Evolutionary conservation across 2,113 vertebrate genomes (phyloP), one percentile per base, ranked within the genome.

Genomic region (Paradoxurus hermaphroditus): DNA sequence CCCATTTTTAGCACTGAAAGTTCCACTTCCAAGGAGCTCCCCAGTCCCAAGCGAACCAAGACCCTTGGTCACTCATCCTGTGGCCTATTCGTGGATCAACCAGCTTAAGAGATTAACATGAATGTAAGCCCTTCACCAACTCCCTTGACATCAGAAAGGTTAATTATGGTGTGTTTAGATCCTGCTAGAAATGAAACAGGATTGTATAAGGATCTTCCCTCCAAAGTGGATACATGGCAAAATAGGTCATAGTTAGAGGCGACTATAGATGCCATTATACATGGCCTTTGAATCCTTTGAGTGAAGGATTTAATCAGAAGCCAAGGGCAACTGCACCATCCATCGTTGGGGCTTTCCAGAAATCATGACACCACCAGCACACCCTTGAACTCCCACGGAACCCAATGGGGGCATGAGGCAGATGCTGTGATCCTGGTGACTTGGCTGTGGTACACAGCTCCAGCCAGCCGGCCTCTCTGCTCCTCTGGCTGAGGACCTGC

Each of bases 341-440:
- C 67, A 77, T 18, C 2, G 0, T 49, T 39, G 7, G 39, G 59
- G 73, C 68, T 62, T 86, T 53, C 25, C 8, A 4, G 75, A 75
- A 15, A 77, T 46, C 3, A n/a, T 36, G 59, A 86, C 25, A n/a
- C 44, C 25, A 25, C 53, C 67, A 53, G 25, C 23, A 14, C 13
- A 62, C 13, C 62, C 73, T 67, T 46, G 23, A 86, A 67, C 25
- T 85, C 49, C 46, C 0, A 4, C 13, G 16, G 46, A 51, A 59
- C 36, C 21, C 8, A 0, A 25, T 12, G 29, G n/a, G 63, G 29
- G 21, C 14, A 8, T 21, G 2, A 34, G 29, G 41, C 73, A 62
- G n/a, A 86, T 0, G 4, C 34, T 21, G 27, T 5, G 4, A 10
- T 14, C 34, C 4, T 51, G 0, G 23, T 7, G 41, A 16, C 11